phyloP scores from a whole-genome alignment of 2,113 vertebrate genomes.

The Bambusicola thoracicus region DNA sequence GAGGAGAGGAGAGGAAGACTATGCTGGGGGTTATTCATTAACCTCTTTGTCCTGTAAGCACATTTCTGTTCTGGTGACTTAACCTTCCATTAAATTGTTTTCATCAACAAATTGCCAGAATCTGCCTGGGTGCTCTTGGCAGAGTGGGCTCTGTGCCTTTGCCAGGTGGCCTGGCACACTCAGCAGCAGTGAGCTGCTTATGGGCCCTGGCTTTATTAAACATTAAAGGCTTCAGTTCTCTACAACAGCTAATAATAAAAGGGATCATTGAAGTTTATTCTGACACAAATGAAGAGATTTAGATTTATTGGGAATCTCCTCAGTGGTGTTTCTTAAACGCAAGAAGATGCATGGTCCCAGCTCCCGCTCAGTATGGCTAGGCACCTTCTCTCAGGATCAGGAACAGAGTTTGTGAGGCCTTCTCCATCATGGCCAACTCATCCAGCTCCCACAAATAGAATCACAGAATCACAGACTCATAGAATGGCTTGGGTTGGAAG shows the following conservation, averaged over 20 bases:
- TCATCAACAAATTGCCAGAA: neutral
- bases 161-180: conserved; percentile 3
- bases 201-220: conserved; percentile 18
- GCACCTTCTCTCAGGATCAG: neutral
- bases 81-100: neutral
- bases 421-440: neutral
- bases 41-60: neutral
- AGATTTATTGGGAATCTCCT: neutral
- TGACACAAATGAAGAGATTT: conserved; percentile 13
- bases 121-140: neutral
- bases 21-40: neutral
- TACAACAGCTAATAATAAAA: conserved; percentile 36
- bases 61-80: neutral
- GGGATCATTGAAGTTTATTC: conserved; percentile 8
- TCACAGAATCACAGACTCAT: too few species aligned
- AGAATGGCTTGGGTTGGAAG: too few species aligned
- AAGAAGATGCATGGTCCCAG: neutral
- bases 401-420: neutral
- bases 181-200: neutral
- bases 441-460: neutral
- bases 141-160: neutral
- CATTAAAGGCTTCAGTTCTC: neutral
- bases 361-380: rapidly evolving
- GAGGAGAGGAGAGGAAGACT: neutral
- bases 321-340: neutral